Conservation (phyloP, 2,113 vertebrate genomes). For the Podocnemis expansa region DNA sequence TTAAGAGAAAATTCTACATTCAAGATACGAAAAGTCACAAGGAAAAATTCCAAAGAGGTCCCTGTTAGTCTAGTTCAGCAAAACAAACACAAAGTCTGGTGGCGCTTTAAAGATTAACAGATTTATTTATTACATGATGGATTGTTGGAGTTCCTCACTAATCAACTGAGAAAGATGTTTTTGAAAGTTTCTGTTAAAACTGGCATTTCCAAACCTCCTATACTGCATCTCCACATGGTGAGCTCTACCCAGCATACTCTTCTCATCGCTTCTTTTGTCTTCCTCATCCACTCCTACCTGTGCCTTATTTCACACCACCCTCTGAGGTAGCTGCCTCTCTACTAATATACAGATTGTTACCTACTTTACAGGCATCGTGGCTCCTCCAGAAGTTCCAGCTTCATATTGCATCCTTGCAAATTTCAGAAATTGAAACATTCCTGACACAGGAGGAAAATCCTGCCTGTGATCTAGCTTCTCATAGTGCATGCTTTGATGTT, state of each 20-base stretch:
- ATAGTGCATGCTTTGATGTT: not conserved
- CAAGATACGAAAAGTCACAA: not conserved
- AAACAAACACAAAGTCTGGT: too few relatives aligned
- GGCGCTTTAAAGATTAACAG: too few relatives aligned
- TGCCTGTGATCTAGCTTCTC: not conserved
- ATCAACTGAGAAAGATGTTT: not conserved
- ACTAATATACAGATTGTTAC: not conserved
- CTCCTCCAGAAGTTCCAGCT: not conserved
- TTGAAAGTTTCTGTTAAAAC: not conserved
- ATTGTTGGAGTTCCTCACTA: too few relatives aligned
- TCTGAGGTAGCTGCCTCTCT: rapidly evolving
- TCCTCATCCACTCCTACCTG: not conserved
- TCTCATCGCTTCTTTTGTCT: not conserved
- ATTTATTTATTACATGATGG: too few relatives aligned
- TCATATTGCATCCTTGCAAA: not conserved
- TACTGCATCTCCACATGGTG: rapidly evolving
- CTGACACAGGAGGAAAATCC: not conserved
- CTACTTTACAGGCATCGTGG: not conserved
- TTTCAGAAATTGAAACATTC: not conserved
- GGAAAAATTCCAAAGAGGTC: not conserved
- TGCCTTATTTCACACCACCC: not conserved
- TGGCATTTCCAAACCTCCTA: rapidly evolving
- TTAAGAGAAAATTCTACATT: not conserved
- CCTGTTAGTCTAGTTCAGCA: too few relatives aligned
- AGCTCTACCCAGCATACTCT: not conserved